Evolutionary conservation across 2,888 invertebrate genomes (phyloP).

Genomic region (Coronaproctus castanopsis): DNA sequence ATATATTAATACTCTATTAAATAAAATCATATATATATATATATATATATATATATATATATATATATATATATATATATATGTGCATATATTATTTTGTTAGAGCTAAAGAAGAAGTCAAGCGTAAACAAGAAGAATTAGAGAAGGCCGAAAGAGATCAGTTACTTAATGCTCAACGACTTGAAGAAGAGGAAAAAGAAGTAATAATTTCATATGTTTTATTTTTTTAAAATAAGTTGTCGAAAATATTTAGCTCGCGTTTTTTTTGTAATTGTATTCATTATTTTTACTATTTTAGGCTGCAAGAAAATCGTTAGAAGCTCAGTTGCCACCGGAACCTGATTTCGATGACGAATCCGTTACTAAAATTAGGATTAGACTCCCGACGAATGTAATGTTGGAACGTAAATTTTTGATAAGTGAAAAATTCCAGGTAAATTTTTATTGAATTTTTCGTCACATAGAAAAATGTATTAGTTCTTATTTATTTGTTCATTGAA

Average conservation of each 20-base stretch:
- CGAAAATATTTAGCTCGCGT: not conserved
- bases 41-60: too few relatives aligned
- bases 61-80: too few relatives aligned
- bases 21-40: too few relatives aligned
- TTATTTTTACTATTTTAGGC: slow-evolving; percentile 25
- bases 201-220: slow-evolving; percentile 26
- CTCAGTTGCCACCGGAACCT: slow-evolving; percentile 53
- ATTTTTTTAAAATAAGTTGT: not conserved
- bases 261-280: not conserved
- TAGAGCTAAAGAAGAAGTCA: slow-evolving; percentile 73
- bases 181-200: slow-evolving; percentile 54
- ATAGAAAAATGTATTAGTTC: slow-evolving; percentile 4
- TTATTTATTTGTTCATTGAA: slow-evolving; percentile 20
- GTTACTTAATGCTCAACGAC: slow-evolving; percentile 50
- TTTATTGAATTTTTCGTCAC: not conserved
- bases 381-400: slow-evolving; percentile 55
- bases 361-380: slow-evolving; percentile 57
- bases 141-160: slow-evolving; percentile 50
- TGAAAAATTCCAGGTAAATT: slow-evolving; percentile 34
- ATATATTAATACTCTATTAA: too few relatives aligned
- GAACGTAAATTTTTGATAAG: slow-evolving; percentile 52
- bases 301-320: slow-evolving; percentile 37
- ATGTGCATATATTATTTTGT: too few relatives aligned
- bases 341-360: slow-evolving; percentile 34
- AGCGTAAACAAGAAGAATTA: slow-evolving; percentile 50